A percentile compares a stretch with the other conserved stretches of the same genome.
Conservation (phyloP, 2,888 invertebrate species). For the Ectemnius continuus region DNA sequence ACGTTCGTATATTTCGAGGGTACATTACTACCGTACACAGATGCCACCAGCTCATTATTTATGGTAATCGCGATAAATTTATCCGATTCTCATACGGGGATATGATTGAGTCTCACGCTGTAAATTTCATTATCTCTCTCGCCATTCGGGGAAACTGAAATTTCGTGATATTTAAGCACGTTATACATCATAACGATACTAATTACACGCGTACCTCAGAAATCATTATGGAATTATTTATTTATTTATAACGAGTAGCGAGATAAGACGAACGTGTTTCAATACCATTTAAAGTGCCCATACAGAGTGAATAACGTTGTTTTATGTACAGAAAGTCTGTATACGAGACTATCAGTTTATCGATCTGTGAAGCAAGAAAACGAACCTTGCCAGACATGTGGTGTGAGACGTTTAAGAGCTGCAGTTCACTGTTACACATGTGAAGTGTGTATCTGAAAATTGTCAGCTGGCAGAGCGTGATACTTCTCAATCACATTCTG, state of each 20-base stretch:
- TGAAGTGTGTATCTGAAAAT: constrained; percentile 45
- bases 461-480: constrained; percentile 34
- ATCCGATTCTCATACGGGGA: not conserved
- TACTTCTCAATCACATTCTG: constrained; percentile 33
- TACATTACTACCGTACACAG: constrained; percentile 11
- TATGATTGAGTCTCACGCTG: constrained; percentile 4
- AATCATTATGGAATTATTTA: constrained; percentile 43
- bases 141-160: constrained; percentile 19
- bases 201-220: constrained; percentile 24
- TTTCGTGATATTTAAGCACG: constrained; percentile 22
- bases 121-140: constrained; percentile 21
- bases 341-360: constrained; percentile 52
- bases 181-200: constrained; percentile 4
- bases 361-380: constrained; percentile 40
- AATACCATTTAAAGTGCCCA: constrained; percentile 53
- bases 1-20: constrained; percentile 51
- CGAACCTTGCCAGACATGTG: constrained; percentile 35
- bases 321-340: constrained; percentile 47
- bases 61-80: not conserved
- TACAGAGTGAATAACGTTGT: constrained; percentile 42
- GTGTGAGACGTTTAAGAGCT: constrained; percentile 34
- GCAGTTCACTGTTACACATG: constrained; percentile 44
- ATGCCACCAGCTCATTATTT: not conserved
- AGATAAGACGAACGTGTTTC: constrained; percentile 52
- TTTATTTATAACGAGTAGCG: constrained; percentile 40